A percentile compares a stretch with the other conserved stretches of the same genome.
phyloP scores from a whole-genome alignment of 1,140 invertebrate genomes.

The Drosophila elegans region DNA sequence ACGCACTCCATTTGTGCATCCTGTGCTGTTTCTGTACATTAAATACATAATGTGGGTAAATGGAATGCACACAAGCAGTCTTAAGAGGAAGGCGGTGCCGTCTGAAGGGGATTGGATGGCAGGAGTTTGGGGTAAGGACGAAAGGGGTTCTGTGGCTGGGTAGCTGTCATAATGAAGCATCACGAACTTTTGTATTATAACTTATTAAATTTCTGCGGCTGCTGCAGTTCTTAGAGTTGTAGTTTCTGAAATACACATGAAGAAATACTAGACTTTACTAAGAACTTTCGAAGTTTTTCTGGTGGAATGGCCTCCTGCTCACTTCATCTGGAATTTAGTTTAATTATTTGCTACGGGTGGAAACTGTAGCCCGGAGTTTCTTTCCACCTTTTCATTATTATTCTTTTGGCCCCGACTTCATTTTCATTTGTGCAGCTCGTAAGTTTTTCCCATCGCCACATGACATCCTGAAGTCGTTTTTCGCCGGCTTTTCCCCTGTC shows the following conservation, averaged over 20 bases:
- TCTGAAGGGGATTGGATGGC: slow-evolving; percentile 3
- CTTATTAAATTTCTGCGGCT: slow-evolving; percentile 75
- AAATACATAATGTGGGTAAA: slow-evolving; percentile 42
- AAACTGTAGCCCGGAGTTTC: slow-evolving; percentile 1
- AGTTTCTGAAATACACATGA: slow-evolving; percentile 24
- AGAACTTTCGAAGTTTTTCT: neutral
- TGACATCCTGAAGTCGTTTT: slow-evolving; percentile 49
- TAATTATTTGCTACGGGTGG: slow-evolving; percentile 32
- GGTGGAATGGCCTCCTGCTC: neutral
- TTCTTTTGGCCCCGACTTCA: slow-evolving; percentile 39
- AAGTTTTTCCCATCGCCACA: slow-evolving; percentile 45
- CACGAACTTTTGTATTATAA: slow-evolving; percentile 74
- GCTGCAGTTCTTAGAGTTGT: slow-evolving; percentile 27
- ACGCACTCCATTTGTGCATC: slow-evolving; percentile 14
- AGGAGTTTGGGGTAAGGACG: neutral
- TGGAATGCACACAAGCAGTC: slow-evolving; percentile 21
- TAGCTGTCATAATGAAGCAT: slow-evolving; percentile 64
- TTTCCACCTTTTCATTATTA: slow-evolving; percentile 29
- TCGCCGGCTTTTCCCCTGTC: slow-evolving; percentile 12
- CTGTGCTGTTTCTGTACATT: neutral
- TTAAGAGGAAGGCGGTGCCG: neutral
- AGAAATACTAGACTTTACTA: slow-evolving; percentile 1
- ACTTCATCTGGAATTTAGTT: slow-evolving; percentile 26
- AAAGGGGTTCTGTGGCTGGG: neutral
- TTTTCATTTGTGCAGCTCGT: slow-evolving; percentile 50